These are phyloP conservation scores for Cynoglossus semilaevis DNA, from an alignment of 2,113 vertebrate genomes.

Conservation along the genomic window DNA sequence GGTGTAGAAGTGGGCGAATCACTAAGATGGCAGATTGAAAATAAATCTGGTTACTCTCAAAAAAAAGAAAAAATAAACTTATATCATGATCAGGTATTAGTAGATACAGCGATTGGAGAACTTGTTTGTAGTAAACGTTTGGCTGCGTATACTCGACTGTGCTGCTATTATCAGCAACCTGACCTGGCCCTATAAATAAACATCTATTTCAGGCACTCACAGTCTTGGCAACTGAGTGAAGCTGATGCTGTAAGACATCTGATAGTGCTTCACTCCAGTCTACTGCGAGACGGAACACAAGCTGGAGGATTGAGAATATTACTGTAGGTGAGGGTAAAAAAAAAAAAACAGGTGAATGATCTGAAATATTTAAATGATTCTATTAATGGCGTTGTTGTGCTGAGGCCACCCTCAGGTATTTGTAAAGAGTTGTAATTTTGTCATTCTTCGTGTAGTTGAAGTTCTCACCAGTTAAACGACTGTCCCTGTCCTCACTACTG, in stretches of 20 bases:
- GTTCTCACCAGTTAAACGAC: no score
- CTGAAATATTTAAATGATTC: neutral
- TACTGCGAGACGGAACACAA: constrained; percentile 40
- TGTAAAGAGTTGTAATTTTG: no score
- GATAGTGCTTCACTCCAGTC: constrained; percentile 50
- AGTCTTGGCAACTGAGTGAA: constrained; percentile 51
- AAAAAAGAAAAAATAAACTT: no score
- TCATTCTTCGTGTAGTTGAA: no score
- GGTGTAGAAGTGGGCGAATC: no score
- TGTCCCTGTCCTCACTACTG: neutral
- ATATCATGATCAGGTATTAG: no score
- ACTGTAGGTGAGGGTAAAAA: constrained; percentile 44
- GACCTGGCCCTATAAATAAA: constrained; percentile 44
- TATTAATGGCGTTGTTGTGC: no score
- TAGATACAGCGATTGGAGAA: neutral
- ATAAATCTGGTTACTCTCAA: no score
- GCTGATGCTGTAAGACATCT: constrained; percentile 52
- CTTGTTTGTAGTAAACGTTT: constrained; percentile 9
- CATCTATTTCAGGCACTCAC: constrained; percentile 62
- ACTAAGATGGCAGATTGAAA: no score
- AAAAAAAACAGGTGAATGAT: constrained; percentile 3
- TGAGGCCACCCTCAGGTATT: no score
- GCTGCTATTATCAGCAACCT: constrained; percentile 58
- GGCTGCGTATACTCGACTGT: constrained; percentile 34
- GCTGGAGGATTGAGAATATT: constrained; percentile 35